Percentiles rank a stretch among this genome's conserved stretches.
phyloP scores from a whole-genome alignment of 2,113 vertebrate genomes.

The Pseudolaguvia tuberculata region DNA sequence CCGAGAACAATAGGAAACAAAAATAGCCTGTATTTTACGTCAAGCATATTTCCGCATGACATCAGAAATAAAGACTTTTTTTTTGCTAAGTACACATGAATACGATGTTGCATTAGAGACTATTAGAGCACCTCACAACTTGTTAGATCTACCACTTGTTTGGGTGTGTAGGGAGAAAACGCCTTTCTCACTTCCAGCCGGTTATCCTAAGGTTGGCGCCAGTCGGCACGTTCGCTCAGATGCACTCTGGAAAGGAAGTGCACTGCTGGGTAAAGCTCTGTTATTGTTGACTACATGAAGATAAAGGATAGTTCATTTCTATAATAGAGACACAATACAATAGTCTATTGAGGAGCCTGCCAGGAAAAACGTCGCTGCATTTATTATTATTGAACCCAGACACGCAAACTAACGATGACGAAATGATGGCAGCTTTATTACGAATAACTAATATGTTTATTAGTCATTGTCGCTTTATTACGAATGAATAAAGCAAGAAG shows the following conservation, averaged over 20 bases:
- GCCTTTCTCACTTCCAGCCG: slow-evolving; percentile 24
- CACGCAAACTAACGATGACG: not conserved
- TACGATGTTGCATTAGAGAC: not conserved
- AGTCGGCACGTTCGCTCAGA: slow-evolving; percentile 27
- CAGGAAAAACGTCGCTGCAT: slow-evolving; percentile 9
- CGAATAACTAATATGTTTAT: not conserved
- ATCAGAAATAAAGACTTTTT: slow-evolving; percentile 10
- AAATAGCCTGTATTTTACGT: slow-evolving; percentile 35
- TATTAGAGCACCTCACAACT: not conserved
- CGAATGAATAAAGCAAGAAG: no score
- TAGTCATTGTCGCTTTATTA: no score
- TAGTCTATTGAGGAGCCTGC: slow-evolving; percentile 41
- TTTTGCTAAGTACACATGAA: not conserved
- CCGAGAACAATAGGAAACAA: slow-evolving; percentile 19
- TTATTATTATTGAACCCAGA: slow-evolving; percentile 9
- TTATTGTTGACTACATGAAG: slow-evolving; percentile 43
- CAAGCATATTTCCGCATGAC: slow-evolving; percentile 6
- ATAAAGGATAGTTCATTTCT: slow-evolving; percentile 50
- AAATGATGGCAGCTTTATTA: slow-evolving; percentile 13
- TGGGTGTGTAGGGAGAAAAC: slow-evolving; percentile 24
- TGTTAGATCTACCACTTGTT: slow-evolving; percentile 14
- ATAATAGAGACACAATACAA: slow-evolving; percentile 47
- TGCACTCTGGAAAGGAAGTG: slow-evolving; percentile 46
- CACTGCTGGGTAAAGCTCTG: slow-evolving; percentile 37
- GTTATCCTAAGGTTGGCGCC: slow-evolving; percentile 34